These are phyloP conservation scores for Austrofundulus limnaeus DNA, from an alignment of 2,113 vertebrate genomes.

Conservation along the genomic window DNA sequence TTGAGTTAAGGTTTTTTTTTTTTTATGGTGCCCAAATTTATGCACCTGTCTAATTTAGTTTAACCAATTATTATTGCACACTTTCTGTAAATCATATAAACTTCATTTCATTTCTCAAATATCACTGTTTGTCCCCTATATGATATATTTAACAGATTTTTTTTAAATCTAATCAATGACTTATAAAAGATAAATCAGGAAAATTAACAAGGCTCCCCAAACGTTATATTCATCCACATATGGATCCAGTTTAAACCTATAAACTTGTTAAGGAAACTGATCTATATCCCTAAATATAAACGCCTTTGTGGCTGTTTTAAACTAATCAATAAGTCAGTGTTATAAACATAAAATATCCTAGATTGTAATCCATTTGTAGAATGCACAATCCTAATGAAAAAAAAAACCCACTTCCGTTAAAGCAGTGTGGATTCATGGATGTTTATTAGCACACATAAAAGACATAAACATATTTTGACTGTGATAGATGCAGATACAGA, in stretches of 20 bases:
- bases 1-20: too few species aligned
- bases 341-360: constrained; percentile 23
- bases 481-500: not conserved
- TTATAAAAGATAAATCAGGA: too few species aligned
- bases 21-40: too few species aligned
- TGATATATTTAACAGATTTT: too few species aligned
- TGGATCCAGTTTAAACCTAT: not conserved
- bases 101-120: too few species aligned
- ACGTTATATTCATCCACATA: not conserved
- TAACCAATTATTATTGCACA: too few species aligned
- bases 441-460: constrained; percentile 4
- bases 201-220: too few species aligned
- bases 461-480: constrained; percentile 14
- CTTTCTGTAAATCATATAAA: too few species aligned
- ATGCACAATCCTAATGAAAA: constrained; percentile 10
- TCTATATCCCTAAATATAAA: constrained; percentile 12
- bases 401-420: constrained; percentile 4
- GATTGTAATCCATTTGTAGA: constrained; percentile 15
- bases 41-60: too few species aligned
- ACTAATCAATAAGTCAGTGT: constrained; percentile 31
- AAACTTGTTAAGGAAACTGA: constrained; percentile 5
- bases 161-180: too few species aligned
- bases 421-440: not conserved
- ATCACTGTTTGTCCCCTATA: too few species aligned
- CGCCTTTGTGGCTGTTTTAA: constrained; percentile 12